Percentiles rank a stretch among this genome's conserved stretches.
These are phyloP conservation scores for Oopsacas minuta DNA, from an alignment of 37 sponge, comb jelly and placozoan genomes.

Conservation along the genomic window DNA sequence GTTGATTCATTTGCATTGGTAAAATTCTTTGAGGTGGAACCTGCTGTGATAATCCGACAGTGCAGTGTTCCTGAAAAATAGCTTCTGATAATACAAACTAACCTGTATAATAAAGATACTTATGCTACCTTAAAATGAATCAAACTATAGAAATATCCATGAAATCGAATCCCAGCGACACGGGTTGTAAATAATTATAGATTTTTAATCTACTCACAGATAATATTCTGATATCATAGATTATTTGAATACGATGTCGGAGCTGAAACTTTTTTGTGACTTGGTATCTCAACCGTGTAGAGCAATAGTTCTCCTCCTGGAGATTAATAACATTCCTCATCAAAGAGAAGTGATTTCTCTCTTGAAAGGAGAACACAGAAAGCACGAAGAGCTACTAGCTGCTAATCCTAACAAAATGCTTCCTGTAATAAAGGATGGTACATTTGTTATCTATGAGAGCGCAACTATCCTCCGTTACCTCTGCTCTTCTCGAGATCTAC, in stretches of 20 bases:
- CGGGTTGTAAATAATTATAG: too few relatives aligned
- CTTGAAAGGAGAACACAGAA: background rate
- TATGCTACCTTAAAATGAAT: too few relatives aligned
- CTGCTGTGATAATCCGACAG: too few relatives aligned
- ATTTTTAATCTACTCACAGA: too few relatives aligned
- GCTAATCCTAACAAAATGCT: background rate
- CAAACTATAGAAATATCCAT: too few relatives aligned
- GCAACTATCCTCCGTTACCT: slow-evolving; percentile 20
- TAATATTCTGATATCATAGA: too few relatives aligned
- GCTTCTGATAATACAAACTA: too few relatives aligned
- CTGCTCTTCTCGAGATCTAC: background rate
- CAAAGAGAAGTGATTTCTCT: background rate
- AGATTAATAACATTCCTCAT: background rate
- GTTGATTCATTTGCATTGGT: too few relatives aligned
- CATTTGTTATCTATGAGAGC: slow-evolving; percentile 22
- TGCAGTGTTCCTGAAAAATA: too few relatives aligned
- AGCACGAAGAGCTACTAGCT: background rate
- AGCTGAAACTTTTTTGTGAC: background rate
- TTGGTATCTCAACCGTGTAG: background rate
- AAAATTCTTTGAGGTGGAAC: too few relatives aligned
- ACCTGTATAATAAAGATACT: too few relatives aligned
- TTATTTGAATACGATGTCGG: background rate
- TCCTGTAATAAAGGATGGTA: slow-evolving; percentile 19
- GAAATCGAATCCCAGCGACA: too few relatives aligned
- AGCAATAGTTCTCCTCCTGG: background rate